A percentile compares a stretch with the other conserved stretches of the same genome.
Evolutionary conservation across 2,888 invertebrate genomes (phyloP).

Genomic region (Podotricha telesiphe): DNA sequence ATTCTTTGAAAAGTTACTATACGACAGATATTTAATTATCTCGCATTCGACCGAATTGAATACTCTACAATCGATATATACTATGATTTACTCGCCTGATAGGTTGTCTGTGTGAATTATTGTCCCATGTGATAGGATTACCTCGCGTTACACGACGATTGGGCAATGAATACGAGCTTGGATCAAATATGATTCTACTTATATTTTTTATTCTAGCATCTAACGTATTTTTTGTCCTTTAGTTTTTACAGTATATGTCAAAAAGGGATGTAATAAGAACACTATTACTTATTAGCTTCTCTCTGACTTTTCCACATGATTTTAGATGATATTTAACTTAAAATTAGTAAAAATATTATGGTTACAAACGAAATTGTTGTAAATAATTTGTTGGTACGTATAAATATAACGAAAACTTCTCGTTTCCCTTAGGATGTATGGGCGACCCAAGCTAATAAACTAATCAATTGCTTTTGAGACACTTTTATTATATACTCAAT

Average conservation of each 20-base stretch:
- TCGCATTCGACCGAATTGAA: not conserved
- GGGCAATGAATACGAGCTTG: not conserved
- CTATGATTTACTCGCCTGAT: constrained; percentile 14
- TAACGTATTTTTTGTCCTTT: no score
- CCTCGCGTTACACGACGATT: not conserved
- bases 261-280: no score
- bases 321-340: not conserved
- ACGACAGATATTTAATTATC: not conserved
- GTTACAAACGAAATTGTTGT: not conserved
- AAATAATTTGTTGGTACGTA: not conserved
- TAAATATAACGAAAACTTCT: not conserved
- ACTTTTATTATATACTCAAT: not conserved
- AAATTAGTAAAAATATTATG: not conserved
- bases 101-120: constrained; percentile 18
- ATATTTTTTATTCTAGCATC: not conserved
- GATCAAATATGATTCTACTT: not conserved
- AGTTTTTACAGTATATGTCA: no score
- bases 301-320: no score
- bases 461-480: not conserved
- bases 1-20: not conserved
- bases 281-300: no score
- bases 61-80: not conserved
- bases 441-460: not conserved
- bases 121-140: not conserved
- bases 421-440: not conserved